Conservation (phyloP, 2,888 invertebrate species). For the Muscina levida region DNA sequence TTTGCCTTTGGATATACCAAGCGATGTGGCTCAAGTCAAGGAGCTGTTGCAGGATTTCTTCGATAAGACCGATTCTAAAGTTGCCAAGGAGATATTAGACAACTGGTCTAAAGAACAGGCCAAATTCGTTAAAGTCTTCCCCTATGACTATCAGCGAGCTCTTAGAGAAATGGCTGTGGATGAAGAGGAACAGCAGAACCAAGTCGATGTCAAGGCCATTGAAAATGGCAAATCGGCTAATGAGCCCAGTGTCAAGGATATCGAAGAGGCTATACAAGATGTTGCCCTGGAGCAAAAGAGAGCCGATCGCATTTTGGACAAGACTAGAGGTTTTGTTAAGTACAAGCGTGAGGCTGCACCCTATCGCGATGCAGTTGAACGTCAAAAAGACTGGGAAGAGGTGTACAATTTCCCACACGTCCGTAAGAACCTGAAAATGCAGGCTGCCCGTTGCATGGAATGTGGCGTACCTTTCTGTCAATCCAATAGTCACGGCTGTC, state of each 20-base stretch:
- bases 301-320: conserved; percentile 90
- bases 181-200: conserved; percentile 72
- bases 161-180: conserved; percentile 84
- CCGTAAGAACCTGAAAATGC: conserved; percentile 91
- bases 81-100: conserved; percentile 89
- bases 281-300: conserved; percentile 88
- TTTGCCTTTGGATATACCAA: conserved; percentile 87
- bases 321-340: conserved; percentile 95
- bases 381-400: conserved; percentile 97
- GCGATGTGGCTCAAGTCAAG: conserved; percentile 89
- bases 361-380: conserved; percentile 92
- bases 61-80: conserved; percentile 91
- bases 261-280: conserved; percentile 93
- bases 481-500: conserved; percentile 94
- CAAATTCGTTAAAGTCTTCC: conserved; percentile 97
- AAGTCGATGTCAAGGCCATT: conserved; percentile 70
- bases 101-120: conserved; percentile 89
- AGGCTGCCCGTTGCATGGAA: conserved; percentile 98
- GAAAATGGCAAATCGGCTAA: conserved; percentile 78
- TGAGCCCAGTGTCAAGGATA: conserved; percentile 85
- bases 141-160: conserved; percentile 96
- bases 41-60: conserved; percentile 91
- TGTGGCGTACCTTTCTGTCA: conserved; percentile 99
- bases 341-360: conserved; percentile 93
- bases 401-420: conserved; percentile 94